Evolutionary conservation across 2,888 invertebrate genomes (phyloP), one percentile per base, ranked within the genome.

Genomic region (Salticus scenicus): DNA sequence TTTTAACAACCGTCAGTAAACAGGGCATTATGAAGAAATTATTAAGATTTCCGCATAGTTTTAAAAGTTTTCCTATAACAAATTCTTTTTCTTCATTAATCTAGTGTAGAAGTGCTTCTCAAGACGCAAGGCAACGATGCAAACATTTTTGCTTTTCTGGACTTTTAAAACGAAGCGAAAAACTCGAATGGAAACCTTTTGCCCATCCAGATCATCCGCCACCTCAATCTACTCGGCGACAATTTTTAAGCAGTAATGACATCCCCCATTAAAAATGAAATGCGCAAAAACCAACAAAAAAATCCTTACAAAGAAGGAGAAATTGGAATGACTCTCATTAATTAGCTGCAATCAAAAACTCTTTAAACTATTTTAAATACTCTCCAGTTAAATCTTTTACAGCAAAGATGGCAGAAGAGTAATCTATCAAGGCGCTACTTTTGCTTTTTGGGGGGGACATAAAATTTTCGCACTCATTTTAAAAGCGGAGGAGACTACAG

Each of bases 361-460:
- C 76, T 84, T 84, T 84, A 84, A 84, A 84, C 83, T 84, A 84
- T 84, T 84, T 84, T 77, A 84, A 84, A 84, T 72, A 84, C 83
- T 84, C 77, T 67, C 30, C 17, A 27, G 67, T 79, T 79, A 80
- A 70, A 63, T 75, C 70, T 82, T 57, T 33, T 41, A 76, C 57
- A 64, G 72, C 66, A 66, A 71, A 76, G 76, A 67, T 76, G 82
- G 75, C 69, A 66, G 57, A 41, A 76, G 66, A n/a, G 41, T 64
- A 71, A 84, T 84, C 83, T 77, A 84, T 84, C 83, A 84, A 67
- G 42, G 37, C 20, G 12, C 67, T 7, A 33, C 37, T 67, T 67
- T 33, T 30, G 31, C n/a, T 37, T 67, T 67, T 37, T 31, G 67
- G 28, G 37, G 67, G 20, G 33, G 37, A 37, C 37, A 10, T 10